phyloP scores from a whole-genome alignment of 2,113 vertebrate species.

The Empidonax alnorum region DNA sequence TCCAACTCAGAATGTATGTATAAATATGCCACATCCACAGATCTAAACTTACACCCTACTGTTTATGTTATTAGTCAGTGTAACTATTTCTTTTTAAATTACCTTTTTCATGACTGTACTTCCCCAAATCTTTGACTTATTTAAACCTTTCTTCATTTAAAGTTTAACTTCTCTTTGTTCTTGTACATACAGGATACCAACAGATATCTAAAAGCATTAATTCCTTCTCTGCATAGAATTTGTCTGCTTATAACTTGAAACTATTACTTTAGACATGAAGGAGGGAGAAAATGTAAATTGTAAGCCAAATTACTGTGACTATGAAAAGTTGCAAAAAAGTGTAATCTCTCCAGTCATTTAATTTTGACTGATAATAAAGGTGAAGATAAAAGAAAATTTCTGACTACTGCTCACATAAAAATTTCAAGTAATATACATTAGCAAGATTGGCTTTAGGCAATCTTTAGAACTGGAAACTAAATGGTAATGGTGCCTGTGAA shows the following conservation, averaged over 20 bases:
- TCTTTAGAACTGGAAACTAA: neutral
- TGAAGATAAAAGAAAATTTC: neutral
- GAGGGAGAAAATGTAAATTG: neutral
- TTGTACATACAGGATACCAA: neutral
- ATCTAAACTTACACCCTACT: neutral
- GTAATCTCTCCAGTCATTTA: neutral
- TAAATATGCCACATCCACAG: neutral
- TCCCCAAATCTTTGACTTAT: neutral
- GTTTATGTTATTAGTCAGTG: neutral
- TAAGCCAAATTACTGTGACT: neutral
- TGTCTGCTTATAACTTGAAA: slow-evolving; percentile 5
- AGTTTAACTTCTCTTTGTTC: neutral
- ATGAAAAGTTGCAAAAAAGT: neutral
- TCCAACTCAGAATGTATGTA: neutral
- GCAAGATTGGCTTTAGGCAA: neutral
- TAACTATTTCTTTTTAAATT: neutral
- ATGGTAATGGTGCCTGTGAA: neutral
- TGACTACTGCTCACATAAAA: neutral
- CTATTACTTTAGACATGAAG: neutral
- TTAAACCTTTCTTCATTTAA: slow-evolving; percentile 1
- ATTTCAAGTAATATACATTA: neutral
- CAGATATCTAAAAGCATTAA: neutral
- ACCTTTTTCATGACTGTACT: neutral
- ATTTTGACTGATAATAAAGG: neutral
- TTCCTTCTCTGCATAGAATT: neutral